Base-by-base conservation (phyloP, 2,113 vertebrate genomes). In the Calonectris borealis region DNA sequence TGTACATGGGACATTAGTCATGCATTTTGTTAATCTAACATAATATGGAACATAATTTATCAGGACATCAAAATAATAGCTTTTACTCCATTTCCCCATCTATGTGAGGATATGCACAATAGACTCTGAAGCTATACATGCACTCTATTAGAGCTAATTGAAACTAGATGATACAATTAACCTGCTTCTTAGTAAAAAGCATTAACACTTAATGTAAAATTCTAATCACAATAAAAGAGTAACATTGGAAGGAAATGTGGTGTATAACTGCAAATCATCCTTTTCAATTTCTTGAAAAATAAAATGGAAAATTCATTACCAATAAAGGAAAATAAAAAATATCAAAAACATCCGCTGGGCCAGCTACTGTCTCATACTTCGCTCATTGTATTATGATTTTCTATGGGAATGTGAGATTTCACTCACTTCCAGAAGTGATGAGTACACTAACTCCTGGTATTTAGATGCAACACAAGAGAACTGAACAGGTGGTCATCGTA, bases 11-110 rank as follows among this genome's bases (percentile, higher is more conserved):
- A 98, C 96, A 98, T 99, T 98, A 98, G 97, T 98, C 97, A 98
- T 97, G 96, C 97, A 97, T 98, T 98, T 96, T 98, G 94, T 97
- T 98, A 98, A 98, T 98, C 91, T 98, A 98, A 97, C 97, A 97
- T 98, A 97, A 98, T 98, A 97, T 96, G 83, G 94, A 98, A 95
- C 85, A 98, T 97, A 98, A 98, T 99, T 98, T 98, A 98, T 99
- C 97, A 98, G 95, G 81, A 97, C 97, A 98, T 97, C 98, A 98
- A 98, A 98, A 98, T 98, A 98, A 98, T 98, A 98, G 97, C 95
- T 98, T 98, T 98, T 98, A 94, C 85, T 98, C 85, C 83, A 96
- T 97, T 98, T 98, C 77, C 82, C 83, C 77, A 95, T 94, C 96
- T 96, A 85, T 95, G 78, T 97, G 89, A 98, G 91, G 98, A 97